Evolutionary conservation across 1,140 invertebrate species (phyloP).

Genomic region (Drosophila watanabei): DNA sequence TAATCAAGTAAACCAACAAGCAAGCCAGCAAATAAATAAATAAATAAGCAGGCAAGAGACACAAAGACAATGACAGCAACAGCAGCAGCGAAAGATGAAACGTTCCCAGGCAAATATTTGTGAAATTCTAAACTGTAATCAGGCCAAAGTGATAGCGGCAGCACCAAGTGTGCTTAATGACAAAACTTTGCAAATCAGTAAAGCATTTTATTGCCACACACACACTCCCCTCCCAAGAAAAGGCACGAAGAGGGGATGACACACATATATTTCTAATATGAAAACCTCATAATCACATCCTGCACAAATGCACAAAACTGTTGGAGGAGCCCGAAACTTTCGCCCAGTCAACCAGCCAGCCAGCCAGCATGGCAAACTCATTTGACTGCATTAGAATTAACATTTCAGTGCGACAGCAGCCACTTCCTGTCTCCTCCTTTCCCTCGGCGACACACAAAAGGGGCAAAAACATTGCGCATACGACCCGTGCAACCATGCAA

Average conservation of each 20-base stretch:
- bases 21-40: constrained; percentile 32
- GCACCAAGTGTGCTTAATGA: constrained; percentile 77
- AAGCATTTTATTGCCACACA: constrained; percentile 74
- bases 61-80: constrained; percentile 1
- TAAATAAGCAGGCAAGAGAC: constrained; percentile 1
- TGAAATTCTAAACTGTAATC: constrained; percentile 73
- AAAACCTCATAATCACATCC: constrained; percentile 72
- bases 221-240: constrained; percentile 4
- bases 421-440: constrained; percentile 54
- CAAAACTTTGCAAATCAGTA: constrained; percentile 81
- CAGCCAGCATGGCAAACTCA: constrained; percentile 61
- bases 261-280: constrained; percentile 59
- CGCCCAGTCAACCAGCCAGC: constrained; percentile 17
- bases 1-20: constrained; percentile 47
- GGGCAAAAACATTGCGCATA: constrained; percentile 55
- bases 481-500: constrained; percentile 26
- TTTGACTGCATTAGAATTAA: constrained; percentile 80
- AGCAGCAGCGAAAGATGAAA: constrained; percentile 14
- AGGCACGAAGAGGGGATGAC: constrained; percentile 1
- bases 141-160: constrained; percentile 41
- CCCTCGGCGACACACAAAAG: constrained; percentile 2
- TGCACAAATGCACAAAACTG: constrained; percentile 49
- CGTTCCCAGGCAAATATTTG: constrained; percentile 65
- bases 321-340: constrained; percentile 50
- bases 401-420: constrained; percentile 45